These are phyloP conservation scores for Agrotis clavis DNA, from an alignment of 2,888 invertebrate species.

Conservation along the genomic window DNA sequence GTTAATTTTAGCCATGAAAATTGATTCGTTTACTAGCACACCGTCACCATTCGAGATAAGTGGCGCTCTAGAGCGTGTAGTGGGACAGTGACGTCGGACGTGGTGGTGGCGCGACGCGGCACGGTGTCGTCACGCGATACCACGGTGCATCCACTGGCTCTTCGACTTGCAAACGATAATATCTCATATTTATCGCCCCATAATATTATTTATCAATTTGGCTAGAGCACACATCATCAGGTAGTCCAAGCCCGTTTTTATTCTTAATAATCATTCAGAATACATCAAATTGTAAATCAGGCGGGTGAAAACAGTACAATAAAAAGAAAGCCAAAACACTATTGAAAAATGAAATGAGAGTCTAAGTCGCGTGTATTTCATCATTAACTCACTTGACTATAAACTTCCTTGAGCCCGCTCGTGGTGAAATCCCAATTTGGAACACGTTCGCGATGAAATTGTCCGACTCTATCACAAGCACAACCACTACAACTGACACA, in stretches of 20 bases:
- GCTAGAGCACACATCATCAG: neutral
- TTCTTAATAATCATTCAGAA: conserved; percentile 30
- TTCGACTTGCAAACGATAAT: conserved; percentile 19
- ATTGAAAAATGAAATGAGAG: conserved; percentile 38
- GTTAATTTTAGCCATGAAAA: conserved; percentile 61
- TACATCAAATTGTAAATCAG: conserved; percentile 36
- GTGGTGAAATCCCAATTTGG: conserved; percentile 90
- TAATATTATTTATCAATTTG: neutral
- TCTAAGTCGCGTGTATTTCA: conserved; percentile 44
- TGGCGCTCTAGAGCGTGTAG: conserved; percentile 64
- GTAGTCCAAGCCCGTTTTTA: conserved; percentile 38
- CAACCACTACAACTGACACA: conserved; percentile 89
- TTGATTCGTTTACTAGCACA: conserved; percentile 54
- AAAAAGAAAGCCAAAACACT: conserved; percentile 61
- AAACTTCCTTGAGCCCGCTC: conserved; percentile 91
- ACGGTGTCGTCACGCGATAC: conserved; percentile 60
- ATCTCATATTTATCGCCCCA: conserved; percentile 3
- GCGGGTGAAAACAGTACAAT: conserved; percentile 17
- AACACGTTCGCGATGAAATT: conserved; percentile 89
- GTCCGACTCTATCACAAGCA: conserved; percentile 89
- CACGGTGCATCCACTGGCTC: conserved; percentile 35
- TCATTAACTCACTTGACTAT: conserved; percentile 87
- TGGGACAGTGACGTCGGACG: conserved; percentile 63
- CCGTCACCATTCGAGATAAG: conserved; percentile 67
- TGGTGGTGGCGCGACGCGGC: conserved; percentile 59